Conservation (phyloP, 2,797 vertebrate species). For the Ctenochaetus hawaiiensis region DNA sequence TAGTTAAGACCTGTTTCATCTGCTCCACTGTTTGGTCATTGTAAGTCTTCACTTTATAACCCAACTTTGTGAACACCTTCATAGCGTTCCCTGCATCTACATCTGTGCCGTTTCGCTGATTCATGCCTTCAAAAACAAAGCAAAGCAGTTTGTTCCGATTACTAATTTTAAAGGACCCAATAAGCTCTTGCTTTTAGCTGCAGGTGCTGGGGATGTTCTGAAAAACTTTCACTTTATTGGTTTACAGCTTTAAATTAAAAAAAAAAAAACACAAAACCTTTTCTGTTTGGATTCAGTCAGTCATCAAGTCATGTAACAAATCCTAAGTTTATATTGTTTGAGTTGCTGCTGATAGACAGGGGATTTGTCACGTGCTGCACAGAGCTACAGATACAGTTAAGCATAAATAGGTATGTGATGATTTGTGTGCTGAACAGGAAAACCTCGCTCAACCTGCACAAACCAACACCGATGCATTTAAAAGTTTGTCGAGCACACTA, state of each 20-base stretch:
- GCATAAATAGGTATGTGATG: no score
- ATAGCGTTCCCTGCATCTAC: conserved; percentile 83
- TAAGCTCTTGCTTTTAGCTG: neutral
- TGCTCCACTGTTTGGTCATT: conserved; percentile 84
- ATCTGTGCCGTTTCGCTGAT: conserved; percentile 86
- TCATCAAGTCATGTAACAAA: neutral
- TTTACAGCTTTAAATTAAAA: no score
- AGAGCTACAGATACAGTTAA: no score
- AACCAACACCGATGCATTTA: neutral
- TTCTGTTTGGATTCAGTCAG: neutral
- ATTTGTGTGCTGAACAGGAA: neutral
- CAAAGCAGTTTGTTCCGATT: neutral
- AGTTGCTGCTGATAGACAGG: no score
- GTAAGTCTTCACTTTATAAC: conserved; percentile 83
- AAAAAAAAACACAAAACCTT: neutral
- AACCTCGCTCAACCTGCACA: neutral
- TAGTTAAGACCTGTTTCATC: conserved; percentile 73
- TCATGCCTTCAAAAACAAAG: conserved; percentile 80
- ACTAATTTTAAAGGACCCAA: neutral
- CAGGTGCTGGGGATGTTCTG: no score
- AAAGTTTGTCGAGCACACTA: neutral
- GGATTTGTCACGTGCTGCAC: no score
- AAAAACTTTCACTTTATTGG: neutral
- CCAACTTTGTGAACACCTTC: conserved; percentile 81
- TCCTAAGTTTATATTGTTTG: neutral